Evolutionary conservation across 2,113 vertebrate species (phyloP).

Genomic region (Propithecus coquereli): DNA sequence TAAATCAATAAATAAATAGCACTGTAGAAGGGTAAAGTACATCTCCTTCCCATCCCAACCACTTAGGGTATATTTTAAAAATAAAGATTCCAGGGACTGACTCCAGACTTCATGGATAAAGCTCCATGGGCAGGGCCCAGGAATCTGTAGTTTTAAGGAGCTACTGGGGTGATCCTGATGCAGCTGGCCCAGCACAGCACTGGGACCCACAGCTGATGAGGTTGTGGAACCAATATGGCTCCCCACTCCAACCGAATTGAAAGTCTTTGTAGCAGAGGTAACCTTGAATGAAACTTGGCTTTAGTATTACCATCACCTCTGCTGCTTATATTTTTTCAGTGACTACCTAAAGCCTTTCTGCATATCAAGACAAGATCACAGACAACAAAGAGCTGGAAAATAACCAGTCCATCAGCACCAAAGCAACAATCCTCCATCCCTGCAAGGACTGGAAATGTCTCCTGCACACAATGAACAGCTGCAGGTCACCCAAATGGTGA

Average conservation of each 20-base stretch:
- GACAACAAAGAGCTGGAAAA: conserved; percentile 1
- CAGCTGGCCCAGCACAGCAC: background rate
- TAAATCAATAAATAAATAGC: background rate
- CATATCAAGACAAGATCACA: conserved; percentile 22
- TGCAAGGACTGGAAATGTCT: background rate
- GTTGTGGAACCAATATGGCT: background rate
- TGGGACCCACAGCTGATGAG: background rate
- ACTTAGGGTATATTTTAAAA: background rate
- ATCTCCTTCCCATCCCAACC: background rate
- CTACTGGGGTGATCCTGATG: background rate
- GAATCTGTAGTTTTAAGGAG: background rate
- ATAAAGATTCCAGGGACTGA: background rate
- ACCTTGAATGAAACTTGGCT: background rate
- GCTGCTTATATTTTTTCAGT: background rate
- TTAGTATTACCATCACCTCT: background rate
- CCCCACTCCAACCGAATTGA: background rate
- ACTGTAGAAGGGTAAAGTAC: background rate
- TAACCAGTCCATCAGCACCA: background rate
- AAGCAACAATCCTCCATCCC: background rate
- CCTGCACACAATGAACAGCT: background rate
- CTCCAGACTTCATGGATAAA: background rate
- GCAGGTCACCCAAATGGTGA: background rate
- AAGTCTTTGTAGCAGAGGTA: background rate
- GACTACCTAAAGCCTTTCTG: background rate
- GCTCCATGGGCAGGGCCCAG: background rate